Percentiles rank a stretch among this genome's conserved stretches.
Conservation (phyloP, 1,140 invertebrate species). For the Apis mellifera region Amel_HAv3.1 CM009943.2:85001-85500, state of each 20-base stretch:
- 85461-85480: background rate
- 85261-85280: conserved; percentile 23
- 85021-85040: conserved; percentile 36
- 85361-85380: conserved; percentile 17
- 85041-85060: conserved; percentile 33
- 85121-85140: conserved; percentile 30
- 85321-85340: conserved; percentile 22
- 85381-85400: background rate
- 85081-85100: conserved; percentile 34
- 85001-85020: conserved; percentile 8
- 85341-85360: conserved; percentile 23
- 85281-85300: conserved; percentile 45
- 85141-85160: conserved; percentile 40
- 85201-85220: conserved; percentile 27
- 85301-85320: conserved; percentile 8
- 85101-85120: conserved; percentile 16
- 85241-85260: conserved; percentile 40
- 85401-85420: conserved; percentile 5
- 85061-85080: conserved; percentile 41
- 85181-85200: conserved; percentile 45
- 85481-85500: background rate
- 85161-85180: conserved; percentile 33
- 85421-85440: background rate
- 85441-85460: background rate
- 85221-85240: conserved; percentile 34